Evolutionary conservation across 92 coral and sea anemone genomes (phyloP).

Genomic region (Micromussa lordhowensis): DNA sequence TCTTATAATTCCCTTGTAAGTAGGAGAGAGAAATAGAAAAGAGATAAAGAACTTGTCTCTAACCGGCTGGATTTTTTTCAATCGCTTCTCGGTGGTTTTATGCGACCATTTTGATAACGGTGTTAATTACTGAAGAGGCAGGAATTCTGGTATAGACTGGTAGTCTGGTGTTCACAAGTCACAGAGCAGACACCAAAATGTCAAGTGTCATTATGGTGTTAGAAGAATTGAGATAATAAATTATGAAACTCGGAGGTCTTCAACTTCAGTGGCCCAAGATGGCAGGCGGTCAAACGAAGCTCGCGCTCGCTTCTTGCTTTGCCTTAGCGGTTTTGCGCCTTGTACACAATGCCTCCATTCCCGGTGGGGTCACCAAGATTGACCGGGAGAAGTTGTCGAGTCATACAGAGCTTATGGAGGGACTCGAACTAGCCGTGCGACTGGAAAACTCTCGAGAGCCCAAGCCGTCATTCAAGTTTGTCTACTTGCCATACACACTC

Average conservation of each 20-base stretch:
- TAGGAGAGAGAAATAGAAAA: background rate
- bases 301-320: constrained; percentile 1
- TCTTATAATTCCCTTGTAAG: background rate
- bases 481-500: constrained; percentile 39
- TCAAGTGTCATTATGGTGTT: background rate
- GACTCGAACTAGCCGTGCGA: constrained; percentile 25
- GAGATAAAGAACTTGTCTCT: background rate
- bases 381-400: background rate
- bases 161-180: background rate
- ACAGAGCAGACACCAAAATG: background rate
- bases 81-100: background rate
- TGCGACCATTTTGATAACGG: background rate
- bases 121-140: background rate
- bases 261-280: background rate
- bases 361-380: constrained; percentile 34
- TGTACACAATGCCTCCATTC: background rate
- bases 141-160: constrained; percentile 15
- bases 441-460: constrained; percentile 26
- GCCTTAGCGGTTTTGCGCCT: constrained; percentile 1
- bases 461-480: constrained; percentile 33
- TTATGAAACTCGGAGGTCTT: background rate
- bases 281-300: background rate
- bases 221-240: constrained; percentile 7
- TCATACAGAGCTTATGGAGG: constrained; percentile 17
- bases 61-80: background rate